Evolutionary conservation across 2,113 vertebrate species (phyloP).

Genomic region (Hippocampus zosterae): DNA sequence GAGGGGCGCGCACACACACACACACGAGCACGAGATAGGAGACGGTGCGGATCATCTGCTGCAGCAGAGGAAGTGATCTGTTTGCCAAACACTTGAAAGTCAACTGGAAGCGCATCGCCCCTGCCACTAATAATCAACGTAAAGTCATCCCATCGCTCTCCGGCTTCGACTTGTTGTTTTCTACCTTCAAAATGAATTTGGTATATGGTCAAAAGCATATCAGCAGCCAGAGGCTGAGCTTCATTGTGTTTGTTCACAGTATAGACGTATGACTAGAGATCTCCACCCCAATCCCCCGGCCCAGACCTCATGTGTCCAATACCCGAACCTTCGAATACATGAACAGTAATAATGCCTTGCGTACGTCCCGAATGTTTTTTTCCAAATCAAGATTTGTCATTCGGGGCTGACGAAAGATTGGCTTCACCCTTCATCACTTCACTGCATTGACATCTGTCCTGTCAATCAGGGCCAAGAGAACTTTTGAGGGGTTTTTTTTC

Average conservation of each 20-base stretch:
- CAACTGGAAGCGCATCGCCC: background rate
- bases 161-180: too few relatives aligned
- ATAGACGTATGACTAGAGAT: too few relatives aligned
- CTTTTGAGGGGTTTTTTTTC: background rate
- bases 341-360: too few relatives aligned
- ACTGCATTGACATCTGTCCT: background rate
- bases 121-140: background rate
- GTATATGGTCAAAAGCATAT: too few relatives aligned
- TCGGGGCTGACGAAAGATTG: background rate
- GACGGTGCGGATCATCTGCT: background rate
- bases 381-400: background rate
- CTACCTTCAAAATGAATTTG: too few relatives aligned
- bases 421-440: background rate
- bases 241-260: too few relatives aligned
- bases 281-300: too few relatives aligned
- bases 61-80: background rate
- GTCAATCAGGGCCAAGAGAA: background rate
- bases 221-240: too few relatives aligned
- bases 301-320: background rate
- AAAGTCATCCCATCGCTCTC: background rate
- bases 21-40: background rate
- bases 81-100: background rate
- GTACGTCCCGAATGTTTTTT: background rate
- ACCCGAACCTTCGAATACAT: background rate
- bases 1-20: background rate